Conservation (phyloP, 2,113 vertebrate genomes). For the Chroicocephalus ridibundus region DNA sequence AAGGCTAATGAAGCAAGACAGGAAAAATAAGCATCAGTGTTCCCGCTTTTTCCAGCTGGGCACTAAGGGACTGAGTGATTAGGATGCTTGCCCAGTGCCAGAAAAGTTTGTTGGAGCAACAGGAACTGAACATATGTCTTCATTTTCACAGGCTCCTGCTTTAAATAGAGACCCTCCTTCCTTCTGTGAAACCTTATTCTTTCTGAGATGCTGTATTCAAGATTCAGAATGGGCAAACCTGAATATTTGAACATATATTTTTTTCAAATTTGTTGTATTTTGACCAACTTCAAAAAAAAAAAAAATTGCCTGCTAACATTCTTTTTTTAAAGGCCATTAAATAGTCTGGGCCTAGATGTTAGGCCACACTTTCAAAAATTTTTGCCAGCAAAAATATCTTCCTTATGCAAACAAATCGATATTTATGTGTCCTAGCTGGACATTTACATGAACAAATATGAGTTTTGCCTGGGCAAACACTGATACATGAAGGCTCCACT, state of each 20-base stretch:
- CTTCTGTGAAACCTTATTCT: conserved; percentile 18
- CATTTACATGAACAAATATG: conserved; percentile 61
- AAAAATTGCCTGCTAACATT: background rate
- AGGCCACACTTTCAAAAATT: conserved; percentile 1
- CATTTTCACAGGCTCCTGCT: conserved; percentile 13
- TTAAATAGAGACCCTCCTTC: conserved; percentile 6
- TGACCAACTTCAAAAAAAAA: background rate
- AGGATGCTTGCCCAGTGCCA: background rate
- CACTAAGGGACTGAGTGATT: background rate
- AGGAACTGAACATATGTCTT: background rate
- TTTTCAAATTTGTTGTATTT: background rate
- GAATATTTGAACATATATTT: background rate
- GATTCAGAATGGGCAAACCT: background rate
- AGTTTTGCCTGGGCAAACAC: conserved; percentile 40
- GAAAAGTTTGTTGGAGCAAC: conserved; percentile 9
- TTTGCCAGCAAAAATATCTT: conserved; percentile 56
- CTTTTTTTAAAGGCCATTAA: background rate
- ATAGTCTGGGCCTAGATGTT: background rate
- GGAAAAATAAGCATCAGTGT: conserved; percentile 29
- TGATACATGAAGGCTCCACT: background rate
- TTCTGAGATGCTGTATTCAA: conserved; percentile 10
- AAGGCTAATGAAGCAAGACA: conserved; percentile 2
- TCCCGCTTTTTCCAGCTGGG: background rate
- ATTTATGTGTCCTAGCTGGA: conserved; percentile 42
- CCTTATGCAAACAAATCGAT: conserved; percentile 32